These are phyloP conservation scores for Cervus canadensis DNA, from an alignment of 2,113 vertebrate species.

Conservation along the genomic window DNA sequence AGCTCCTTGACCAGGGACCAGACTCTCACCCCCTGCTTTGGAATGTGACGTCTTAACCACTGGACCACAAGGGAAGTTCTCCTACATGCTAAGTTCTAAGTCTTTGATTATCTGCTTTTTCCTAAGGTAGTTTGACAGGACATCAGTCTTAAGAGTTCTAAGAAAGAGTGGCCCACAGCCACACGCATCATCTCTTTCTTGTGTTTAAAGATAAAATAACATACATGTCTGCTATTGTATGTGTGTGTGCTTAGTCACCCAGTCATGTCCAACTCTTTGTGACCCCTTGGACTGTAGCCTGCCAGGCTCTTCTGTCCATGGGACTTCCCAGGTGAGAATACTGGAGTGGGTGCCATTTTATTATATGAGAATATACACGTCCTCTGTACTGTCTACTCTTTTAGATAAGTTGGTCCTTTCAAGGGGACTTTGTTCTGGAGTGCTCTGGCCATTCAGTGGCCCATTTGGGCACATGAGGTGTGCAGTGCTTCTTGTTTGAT, in stretches of 20 bases:
- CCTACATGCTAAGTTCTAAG: neutral
- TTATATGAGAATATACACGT: neutral
- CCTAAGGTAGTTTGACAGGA: neutral
- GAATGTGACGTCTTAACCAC: neutral
- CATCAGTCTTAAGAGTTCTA: neutral
- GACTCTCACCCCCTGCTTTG: neutral
- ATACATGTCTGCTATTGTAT: neutral
- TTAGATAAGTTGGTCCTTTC: neutral
- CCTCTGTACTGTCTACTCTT: neutral
- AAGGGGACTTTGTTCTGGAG: neutral
- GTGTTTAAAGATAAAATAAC: neutral
- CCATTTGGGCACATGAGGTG: neutral
- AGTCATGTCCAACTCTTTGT: neutral
- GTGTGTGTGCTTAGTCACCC: neutral
- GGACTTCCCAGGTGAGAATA: neutral
- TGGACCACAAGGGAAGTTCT: neutral
- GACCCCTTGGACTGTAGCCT: neutral
- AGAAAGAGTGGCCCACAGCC: neutral
- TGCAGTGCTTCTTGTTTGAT: neutral
- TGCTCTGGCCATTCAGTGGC: neutral
- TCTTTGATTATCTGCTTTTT: neutral
- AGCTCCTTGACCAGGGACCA: neutral
- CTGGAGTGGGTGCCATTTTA: neutral
- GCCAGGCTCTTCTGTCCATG: neutral
- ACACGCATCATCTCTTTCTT: neutral